Base-by-base conservation (phyloP, 1,140 invertebrate species). In the Calliphora vicina region DNA sequence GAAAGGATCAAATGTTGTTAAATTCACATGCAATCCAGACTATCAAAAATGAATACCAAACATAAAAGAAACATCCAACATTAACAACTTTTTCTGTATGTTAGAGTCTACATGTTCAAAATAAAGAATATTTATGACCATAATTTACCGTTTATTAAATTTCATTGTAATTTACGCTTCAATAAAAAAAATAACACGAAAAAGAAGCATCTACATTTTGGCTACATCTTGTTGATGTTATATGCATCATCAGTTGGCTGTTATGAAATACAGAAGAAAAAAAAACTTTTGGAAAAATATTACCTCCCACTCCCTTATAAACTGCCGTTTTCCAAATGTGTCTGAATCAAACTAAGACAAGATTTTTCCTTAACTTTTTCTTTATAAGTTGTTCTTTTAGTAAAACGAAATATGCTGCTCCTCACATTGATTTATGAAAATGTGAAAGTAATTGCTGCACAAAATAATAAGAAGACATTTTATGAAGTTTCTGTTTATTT, bases 111-210 rank as follows among this genome's bases (percentile, higher is more conserved):
- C 15, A 50, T 50, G 17, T 23, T 15, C 1, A 25, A 35, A 27
- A 43, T 43, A 29, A 35, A 76, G 15, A 50, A 42, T n/a, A 81
- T 81, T 81, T 81, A 81, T 81, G 27, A 23, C 42, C 42, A 42
- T 81, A 81, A 81, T 81, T 81, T 81, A 81, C 80, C 80, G 80
- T 81, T 81, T 43, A 45, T 81, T 81, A 81, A 81, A 57, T 81
- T 81, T 81, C 27, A 81, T 81, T 43, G 42, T 81, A 81, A 81
- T 81, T 81, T 81, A 81, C 80, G 35, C 23, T 23, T 81, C 80
- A 81, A 81, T 81, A 81, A 81, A 80, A n/a, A 81, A 81, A 80
- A 45, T 13, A 10, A 23, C 3, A 80, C 42, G 13, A 10, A 35
- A 43, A 23, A 42, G 80, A 35, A 67, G 20, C 61, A 67, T 23